Evolutionary conservation across 2,113 vertebrate genomes (phyloP), one percentile per base, ranked within the genome.

Genomic region (Pandion haliaetus): DNA sequence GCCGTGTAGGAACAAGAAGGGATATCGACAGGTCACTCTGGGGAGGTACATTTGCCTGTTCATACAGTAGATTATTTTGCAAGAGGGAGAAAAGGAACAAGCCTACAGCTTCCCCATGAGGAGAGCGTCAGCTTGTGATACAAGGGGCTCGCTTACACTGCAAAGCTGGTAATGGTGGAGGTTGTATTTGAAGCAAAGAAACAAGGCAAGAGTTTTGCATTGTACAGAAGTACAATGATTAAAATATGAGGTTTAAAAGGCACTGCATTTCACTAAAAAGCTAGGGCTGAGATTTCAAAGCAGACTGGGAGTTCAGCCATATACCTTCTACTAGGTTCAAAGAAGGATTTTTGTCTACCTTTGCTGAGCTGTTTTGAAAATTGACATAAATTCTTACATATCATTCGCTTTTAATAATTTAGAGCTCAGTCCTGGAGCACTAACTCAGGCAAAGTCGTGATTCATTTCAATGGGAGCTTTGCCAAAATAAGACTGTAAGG

Each of bases 241-340:
- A 90, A 97, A 96, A 82, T 55, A 82, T 62, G 31, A 94, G 58
- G 16, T 80, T n/a, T 66, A 93, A 96, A 97, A 96, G 57, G 93
- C 84, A 65, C 78, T 38, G n/a, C 34, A 20, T 67, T 83, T 87
- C 67, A 54, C 95, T 96, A 87, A 84, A 96, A 69, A 84, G 54
- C 65, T 29, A 18, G 36, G 74, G 69, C 65, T 93, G 66, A 52
- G 73, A 44, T 78, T 87, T 90, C 91, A 84, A 78, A 91, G 93
- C 73, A 90, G 73, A 3, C 63, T 59, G 9, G 69, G 69, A 91
- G 47, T 78, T 95, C 73, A 78, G 54, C 40, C 29, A 17, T 54
- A 14, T 71, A 72, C 40, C 29, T 91, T 86, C 81, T 49, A 10
- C 47, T 73, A 31, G 81, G 86, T 89, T 93, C 77, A 93, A 67